Conservation (phyloP, 1,140 invertebrate species). For the Scaptodrosophila lebanonensis region DNA sequence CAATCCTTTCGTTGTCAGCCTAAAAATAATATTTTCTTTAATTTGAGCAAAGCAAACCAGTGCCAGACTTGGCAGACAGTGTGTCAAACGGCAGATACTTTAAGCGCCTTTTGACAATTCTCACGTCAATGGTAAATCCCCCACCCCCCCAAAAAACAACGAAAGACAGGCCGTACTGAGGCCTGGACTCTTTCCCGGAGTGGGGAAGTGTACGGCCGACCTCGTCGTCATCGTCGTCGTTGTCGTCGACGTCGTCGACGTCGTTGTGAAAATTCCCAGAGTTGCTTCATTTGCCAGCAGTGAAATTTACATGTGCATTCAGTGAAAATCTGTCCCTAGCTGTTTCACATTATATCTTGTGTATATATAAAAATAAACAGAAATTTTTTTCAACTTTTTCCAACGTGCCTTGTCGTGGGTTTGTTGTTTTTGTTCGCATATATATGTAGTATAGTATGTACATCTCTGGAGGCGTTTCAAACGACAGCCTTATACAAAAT, state of each 20-base stretch:
- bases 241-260: too few species aligned
- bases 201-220: too few species aligned
- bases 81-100: constrained; percentile 42
- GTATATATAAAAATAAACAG: constrained; percentile 61
- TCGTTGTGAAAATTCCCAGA: constrained; percentile 42
- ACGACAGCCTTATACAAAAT: constrained; percentile 4
- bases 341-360: constrained; percentile 47
- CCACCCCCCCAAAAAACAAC: constrained; percentile 31
- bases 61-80: constrained; percentile 8
- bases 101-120: constrained; percentile 73
- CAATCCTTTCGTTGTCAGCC: constrained; percentile 65
- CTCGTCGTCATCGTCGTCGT: too few species aligned
- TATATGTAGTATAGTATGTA: too few species aligned
- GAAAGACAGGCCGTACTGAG: constrained; percentile 35
- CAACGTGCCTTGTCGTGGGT: constrained; percentile 32
- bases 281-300: constrained; percentile 26
- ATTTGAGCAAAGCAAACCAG: constrained; percentile 41
- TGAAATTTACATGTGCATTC: constrained; percentile 57
- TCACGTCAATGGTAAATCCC: constrained; percentile 68
- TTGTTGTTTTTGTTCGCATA: too few species aligned
- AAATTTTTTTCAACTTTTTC: constrained; percentile 49
- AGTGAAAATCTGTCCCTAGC: constrained; percentile 42
- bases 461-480: constrained; percentile 41
- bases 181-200: too few species aligned
- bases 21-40: constrained; percentile 71